A percentile compares a stretch with the other conserved stretches of the same genome.
Evolutionary conservation across 30 jellyfish, hydroid and myxozoan genomes (phyloP).

Genomic region (Rhopilema esculentum): DNA sequence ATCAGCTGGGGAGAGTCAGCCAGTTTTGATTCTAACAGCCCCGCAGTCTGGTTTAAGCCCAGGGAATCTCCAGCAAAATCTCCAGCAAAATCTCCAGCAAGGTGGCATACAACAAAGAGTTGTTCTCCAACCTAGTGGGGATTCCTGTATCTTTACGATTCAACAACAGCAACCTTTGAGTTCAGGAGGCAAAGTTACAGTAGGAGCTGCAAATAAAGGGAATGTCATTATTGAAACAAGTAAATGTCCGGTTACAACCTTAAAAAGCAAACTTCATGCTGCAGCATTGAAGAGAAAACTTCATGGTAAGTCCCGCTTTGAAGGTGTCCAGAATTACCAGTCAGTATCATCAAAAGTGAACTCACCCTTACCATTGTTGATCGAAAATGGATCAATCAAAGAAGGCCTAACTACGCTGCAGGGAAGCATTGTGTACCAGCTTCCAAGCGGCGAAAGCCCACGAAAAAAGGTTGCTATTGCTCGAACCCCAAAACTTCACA

Average conservation of each 20-base stretch:
- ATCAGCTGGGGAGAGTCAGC: slow-evolving; percentile 9
- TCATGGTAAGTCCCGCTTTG: slow-evolving; percentile 2
- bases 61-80: background rate
- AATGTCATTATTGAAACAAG: background rate
- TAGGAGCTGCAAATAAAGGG: background rate
- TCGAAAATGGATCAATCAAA: slow-evolving; percentile 1
- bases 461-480: background rate
- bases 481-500: background rate
- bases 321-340: slow-evolving; percentile 3
- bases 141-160: slow-evolving; percentile 7
- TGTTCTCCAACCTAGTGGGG: slow-evolving; percentile 5
- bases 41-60: background rate
- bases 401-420: background rate
- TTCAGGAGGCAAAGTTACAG: background rate
- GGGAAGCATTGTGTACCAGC: background rate
- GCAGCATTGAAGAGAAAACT: slow-evolving; percentile 59
- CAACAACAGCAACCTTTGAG: slow-evolving; percentile 34
- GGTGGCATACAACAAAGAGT: slow-evolving; percentile 3
- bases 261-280: slow-evolving; percentile 70
- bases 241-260: slow-evolving; percentile 67
- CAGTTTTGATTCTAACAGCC: slow-evolving; percentile 24
- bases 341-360: slow-evolving; percentile 2
- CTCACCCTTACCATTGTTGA: background rate
- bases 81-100: slow-evolving; percentile 24
- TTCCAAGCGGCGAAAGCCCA: background rate